Conservation (phyloP, 2,888 invertebrate species). For the Apoda limacodes region DNA sequence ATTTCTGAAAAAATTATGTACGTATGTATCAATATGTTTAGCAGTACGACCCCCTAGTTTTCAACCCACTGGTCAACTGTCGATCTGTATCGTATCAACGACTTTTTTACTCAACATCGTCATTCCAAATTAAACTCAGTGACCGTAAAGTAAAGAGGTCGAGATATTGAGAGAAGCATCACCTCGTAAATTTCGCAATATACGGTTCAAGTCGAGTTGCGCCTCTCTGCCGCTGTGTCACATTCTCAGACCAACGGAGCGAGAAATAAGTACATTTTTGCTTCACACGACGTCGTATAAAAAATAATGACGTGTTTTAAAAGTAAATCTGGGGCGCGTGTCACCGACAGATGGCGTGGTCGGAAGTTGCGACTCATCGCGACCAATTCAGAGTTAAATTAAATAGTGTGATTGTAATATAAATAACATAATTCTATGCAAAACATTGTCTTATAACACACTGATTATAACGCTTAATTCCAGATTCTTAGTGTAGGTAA, state of each 20-base stretch:
- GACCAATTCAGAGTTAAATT: too few relatives aligned
- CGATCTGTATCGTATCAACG: not conserved
- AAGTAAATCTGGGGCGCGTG: slow-evolving; percentile 40
- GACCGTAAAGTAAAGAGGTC: slow-evolving; percentile 54
- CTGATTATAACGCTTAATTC: too few relatives aligned
- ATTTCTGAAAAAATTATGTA: too few relatives aligned
- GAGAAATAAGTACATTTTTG: slow-evolving; percentile 69
- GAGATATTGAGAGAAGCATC: slow-evolving; percentile 50
- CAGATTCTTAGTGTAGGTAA: too few relatives aligned
- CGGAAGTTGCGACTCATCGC: too few relatives aligned
- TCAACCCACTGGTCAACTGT: not conserved
- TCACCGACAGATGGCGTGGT: slow-evolving; percentile 4
- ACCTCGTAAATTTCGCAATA: slow-evolving; percentile 46
- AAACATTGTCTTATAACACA: too few relatives aligned
- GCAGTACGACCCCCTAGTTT: too few relatives aligned
- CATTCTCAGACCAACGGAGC: slow-evolving; percentile 67
- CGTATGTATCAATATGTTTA: too few relatives aligned
- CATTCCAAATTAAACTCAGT: slow-evolving; percentile 50
- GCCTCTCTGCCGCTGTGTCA: slow-evolving; percentile 60
- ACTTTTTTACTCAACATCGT: slow-evolving; percentile 24
- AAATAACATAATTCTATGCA: too few relatives aligned
- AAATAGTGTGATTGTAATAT: too few relatives aligned
- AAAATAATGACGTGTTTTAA: slow-evolving; percentile 65
- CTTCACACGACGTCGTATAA: slow-evolving; percentile 59
- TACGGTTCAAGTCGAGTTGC: slow-evolving; percentile 32